Conservation (phyloP, 2,797 vertebrate species). For the Phalanger gymnotis region DNA sequence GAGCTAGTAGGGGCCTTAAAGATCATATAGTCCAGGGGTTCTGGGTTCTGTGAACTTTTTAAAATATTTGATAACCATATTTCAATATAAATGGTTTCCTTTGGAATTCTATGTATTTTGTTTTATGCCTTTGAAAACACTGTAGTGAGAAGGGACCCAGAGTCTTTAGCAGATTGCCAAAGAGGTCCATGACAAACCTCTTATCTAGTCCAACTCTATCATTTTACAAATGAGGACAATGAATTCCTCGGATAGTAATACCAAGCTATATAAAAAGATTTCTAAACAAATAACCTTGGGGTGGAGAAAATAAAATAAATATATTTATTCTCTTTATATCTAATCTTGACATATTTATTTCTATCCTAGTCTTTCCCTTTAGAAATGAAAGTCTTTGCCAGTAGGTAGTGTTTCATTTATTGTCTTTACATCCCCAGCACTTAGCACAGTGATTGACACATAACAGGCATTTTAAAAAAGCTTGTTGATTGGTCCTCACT, state of each 20-base stretch:
- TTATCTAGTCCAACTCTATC: not conserved
- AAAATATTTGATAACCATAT: not conserved
- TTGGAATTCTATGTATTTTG: not conserved
- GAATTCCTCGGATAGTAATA: not conserved
- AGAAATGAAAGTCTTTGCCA: not conserved
- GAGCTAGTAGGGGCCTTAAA: not conserved
- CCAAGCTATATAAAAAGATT: conserved; percentile 14
- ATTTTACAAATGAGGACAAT: not conserved
- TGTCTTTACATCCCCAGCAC: not conserved
- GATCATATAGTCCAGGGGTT: not conserved
- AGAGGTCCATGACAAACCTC: not conserved
- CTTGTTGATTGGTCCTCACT: not conserved
- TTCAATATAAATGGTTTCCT: not conserved
- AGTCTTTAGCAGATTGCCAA: not conserved
- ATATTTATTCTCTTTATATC: not conserved
- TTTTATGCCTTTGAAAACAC: not conserved
- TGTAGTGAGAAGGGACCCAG: not conserved
- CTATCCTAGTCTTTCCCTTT: not conserved
- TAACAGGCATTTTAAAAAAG: not conserved
- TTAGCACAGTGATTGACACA: not conserved
- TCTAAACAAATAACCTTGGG: conserved; percentile 35
- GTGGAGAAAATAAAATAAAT: not conserved
- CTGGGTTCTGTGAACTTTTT: not conserved
- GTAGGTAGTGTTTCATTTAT: not conserved
- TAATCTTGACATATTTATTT: not conserved